phyloP scores from a whole-genome alignment of 2,113 vertebrate species.

The Ophiodon elongatus region DNA sequence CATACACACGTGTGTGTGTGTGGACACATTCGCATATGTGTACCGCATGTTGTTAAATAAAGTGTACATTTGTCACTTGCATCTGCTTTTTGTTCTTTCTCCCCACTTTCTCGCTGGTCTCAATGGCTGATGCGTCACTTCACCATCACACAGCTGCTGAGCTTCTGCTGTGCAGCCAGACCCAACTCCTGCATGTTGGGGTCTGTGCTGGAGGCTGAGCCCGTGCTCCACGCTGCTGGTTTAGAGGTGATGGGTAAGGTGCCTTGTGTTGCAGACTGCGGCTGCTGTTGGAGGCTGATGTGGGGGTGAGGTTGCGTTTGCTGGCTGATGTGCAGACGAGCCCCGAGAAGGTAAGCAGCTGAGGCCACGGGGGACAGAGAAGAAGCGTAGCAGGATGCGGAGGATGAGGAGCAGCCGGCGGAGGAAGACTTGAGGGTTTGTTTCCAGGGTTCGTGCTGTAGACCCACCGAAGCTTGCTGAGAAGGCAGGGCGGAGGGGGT shows the following conservation, averaged over 20 bases:
- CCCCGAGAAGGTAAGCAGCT: conserved; percentile 90
- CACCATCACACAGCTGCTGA: conserved; percentile 92
- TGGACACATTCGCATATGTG: conserved; percentile 47
- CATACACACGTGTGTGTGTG: conserved; percentile 14
- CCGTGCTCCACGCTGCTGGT: conserved; percentile 86
- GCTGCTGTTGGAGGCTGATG: conserved; percentile 71
- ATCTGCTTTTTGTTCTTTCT: conserved; percentile 52
- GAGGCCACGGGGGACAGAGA: conserved; percentile 89
- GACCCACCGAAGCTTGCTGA: conserved; percentile 78
- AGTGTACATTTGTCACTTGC: conserved; percentile 30
- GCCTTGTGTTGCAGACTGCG: conserved; percentile 59
- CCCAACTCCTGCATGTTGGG: conserved; percentile 75
- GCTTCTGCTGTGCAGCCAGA: conserved; percentile 77
- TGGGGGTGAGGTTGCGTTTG: conserved; percentile 64
- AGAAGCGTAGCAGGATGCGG: conserved; percentile 79
- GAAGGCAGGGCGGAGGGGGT: conserved; percentile 76
- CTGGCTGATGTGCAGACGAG: conserved; percentile 90
- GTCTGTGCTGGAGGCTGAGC: conserved; percentile 73
- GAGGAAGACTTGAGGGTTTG: conserved; percentile 62
- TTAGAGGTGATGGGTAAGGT: conserved; percentile 77
- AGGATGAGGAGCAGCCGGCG: conserved; percentile 68
- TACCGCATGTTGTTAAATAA: conserved; percentile 48
- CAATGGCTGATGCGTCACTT: conserved; percentile 79
- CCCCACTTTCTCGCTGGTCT: conserved; percentile 5
- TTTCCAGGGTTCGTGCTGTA: conserved; percentile 76